phyloP scores from a whole-genome alignment of 2,888 invertebrate species.

The Eurois occulta region DNA sequence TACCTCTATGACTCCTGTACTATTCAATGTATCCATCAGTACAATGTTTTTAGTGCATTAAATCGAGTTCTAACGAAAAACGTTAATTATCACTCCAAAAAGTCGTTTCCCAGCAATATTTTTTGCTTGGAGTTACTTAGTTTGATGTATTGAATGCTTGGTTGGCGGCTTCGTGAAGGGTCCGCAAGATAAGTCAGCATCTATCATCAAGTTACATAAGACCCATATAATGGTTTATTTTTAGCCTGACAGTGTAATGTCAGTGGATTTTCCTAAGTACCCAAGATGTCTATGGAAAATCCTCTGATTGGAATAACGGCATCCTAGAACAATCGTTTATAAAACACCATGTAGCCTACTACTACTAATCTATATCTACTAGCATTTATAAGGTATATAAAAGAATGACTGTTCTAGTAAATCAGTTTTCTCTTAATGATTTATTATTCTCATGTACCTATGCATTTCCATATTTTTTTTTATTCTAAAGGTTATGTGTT shows the following conservation, averaged over 20 bases:
- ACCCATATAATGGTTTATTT: constrained; percentile 35
- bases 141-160: too few species aligned
- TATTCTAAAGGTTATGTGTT: too few species aligned
- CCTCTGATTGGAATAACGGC: constrained; percentile 24
- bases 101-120: too few species aligned
- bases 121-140: too few species aligned
- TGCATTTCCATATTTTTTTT: neutral
- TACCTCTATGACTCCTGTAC: too few species aligned
- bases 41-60: too few species aligned
- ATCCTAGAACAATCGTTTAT: constrained; percentile 26
- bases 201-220: constrained; percentile 1
- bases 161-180: too few species aligned
- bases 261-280: constrained; percentile 44
- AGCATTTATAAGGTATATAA: neutral
- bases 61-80: too few species aligned
- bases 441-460: neutral
- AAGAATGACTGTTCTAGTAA: neutral
- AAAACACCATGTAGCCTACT: neutral
- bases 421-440: neutral
- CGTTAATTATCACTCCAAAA: too few species aligned
- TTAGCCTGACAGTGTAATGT: constrained; percentile 16
- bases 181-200: neutral
- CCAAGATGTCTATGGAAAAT: constrained; percentile 38
- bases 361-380: neutral
- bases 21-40: too few species aligned